Conservation (phyloP, 2,888 invertebrate species). For the Pegoplata infirma region DNA sequence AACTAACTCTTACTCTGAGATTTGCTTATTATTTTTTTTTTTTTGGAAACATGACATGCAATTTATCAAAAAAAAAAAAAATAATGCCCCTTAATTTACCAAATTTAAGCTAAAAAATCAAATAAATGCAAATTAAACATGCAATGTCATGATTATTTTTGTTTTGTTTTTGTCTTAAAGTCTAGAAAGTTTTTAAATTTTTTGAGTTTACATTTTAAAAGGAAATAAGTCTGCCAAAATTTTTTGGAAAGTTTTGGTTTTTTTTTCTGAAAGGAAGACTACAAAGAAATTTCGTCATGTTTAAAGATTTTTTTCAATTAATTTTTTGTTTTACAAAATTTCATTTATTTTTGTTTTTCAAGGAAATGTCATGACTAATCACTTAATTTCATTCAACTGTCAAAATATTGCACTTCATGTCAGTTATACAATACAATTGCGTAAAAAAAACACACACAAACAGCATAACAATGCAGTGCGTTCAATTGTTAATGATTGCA, state of each 20-base stretch:
- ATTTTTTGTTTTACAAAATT: neutral
- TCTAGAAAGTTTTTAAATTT: conserved; percentile 44
- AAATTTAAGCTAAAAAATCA: neutral
- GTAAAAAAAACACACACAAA: conserved; percentile 39
- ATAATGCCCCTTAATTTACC: neutral
- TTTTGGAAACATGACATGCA: conserved; percentile 38
- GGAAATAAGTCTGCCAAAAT: neutral
- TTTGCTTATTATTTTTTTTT: too few relatives aligned
- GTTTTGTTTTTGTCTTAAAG: neutral
- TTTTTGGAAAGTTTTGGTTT: neutral
- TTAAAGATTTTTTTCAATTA: neutral
- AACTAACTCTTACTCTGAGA: neutral
- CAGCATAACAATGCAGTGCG: neutral
- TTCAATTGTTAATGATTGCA: conserved; percentile 33
- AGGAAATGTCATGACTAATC: conserved; percentile 11
- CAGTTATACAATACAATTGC: conserved; percentile 15
- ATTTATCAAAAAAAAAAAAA: neutral
- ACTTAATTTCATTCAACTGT: conserved; percentile 12
- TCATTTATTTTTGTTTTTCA: neutral
- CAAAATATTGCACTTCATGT: neutral
- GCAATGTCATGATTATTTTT: conserved; percentile 27
- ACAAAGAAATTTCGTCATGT: neutral
- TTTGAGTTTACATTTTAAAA: neutral
- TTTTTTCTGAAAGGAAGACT: neutral
- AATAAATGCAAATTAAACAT: conserved; percentile 35